Evolutionary conservation across 1,140 invertebrate genomes (phyloP), one percentile per base, ranked within the genome.

Genomic region (Trachymyrmex cornetzi): DNA sequence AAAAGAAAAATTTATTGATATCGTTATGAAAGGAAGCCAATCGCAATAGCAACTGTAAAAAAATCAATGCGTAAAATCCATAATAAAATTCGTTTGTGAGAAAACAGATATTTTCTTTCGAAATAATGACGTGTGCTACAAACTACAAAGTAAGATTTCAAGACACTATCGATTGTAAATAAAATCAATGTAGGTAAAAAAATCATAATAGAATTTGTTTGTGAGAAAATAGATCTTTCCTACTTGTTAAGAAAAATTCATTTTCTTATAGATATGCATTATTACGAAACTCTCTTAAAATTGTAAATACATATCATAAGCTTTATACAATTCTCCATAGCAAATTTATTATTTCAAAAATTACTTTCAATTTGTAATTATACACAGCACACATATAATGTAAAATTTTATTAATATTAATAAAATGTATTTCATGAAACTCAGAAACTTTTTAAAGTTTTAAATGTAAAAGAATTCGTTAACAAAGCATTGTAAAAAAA

Each of bases 401-500:
- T 30, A 0, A 77, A 77, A 77, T 12, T 61, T 63, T 14, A 24
- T 48, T 30, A 66, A 66, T 66, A 38, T 57, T 63, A 30, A n/a
- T n/a, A 64, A 19, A n/a, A 11, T 59, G 4, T 0, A 44, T 22
- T 66, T 30, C 4, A 27, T 50, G 19, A 48, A 48, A n/a, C n/a
- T n/a, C n/a, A n/a, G n/a, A n/a, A n/a, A 66, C 44, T 66, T 79
- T 30, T 55, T 22, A 4, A 53, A 24, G n/a, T 34, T 2, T 71
- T 57, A 53, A 53, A 34, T 0, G 38, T 6, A 7, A 81, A 3
- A 64, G 6, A 63, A 64, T 38, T 30, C 14, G 14, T 75, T 75
- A 59, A 34, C 6, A 74, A 48, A 74, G 11, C 2, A 44, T 85
- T 14, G 3, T 95, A 96, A 22, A n/a, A 12, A 44, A 48, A 34